A percentile compares a stretch with the other conserved stretches of the same genome.
phyloP scores from a whole-genome alignment of 2,888 invertebrate genomes.

The Ceramica pisi region DNA sequence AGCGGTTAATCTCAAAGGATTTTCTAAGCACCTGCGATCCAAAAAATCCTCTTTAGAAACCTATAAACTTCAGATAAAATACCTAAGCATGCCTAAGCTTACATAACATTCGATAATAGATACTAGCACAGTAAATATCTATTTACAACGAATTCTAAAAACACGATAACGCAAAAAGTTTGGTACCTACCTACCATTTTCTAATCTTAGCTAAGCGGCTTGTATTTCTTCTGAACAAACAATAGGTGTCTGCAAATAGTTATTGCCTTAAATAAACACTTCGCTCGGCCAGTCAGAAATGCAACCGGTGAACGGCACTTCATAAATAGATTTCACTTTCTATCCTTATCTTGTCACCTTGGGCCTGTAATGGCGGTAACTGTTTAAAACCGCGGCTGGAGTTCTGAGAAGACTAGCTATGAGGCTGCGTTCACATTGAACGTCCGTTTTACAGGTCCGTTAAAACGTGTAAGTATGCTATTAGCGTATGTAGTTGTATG shows the following conservation, averaged over 20 bases:
- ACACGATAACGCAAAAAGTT: conserved; percentile 31
- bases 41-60: conserved; percentile 19
- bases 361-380: conserved; percentile 64
- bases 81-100: conserved; percentile 12
- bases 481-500: too few relatives aligned
- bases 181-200: background rate
- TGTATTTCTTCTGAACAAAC: conserved; percentile 45
- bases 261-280: conserved; percentile 68
- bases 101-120: conserved; percentile 29
- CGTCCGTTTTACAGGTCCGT: too few relatives aligned
- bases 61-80: conserved; percentile 33
- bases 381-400: conserved; percentile 27
- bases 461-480: too few relatives aligned
- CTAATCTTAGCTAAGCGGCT: conserved; percentile 38
- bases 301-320: conserved; percentile 80
- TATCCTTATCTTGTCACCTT: conserved; percentile 83
- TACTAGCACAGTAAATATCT: conserved; percentile 20
- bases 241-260: conserved; percentile 71
- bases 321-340: conserved; percentile 86
- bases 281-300: conserved; percentile 67
- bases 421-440: too few relatives aligned
- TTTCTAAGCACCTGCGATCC: conserved; percentile 11
- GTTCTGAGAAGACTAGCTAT: conserved; percentile 20
- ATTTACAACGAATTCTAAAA: conserved; percentile 33
- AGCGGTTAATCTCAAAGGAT: conserved; percentile 21